Base-by-base conservation (phyloP, 2,113 vertebrate genomes). In the Beaufortia kweichowensis region DNA sequence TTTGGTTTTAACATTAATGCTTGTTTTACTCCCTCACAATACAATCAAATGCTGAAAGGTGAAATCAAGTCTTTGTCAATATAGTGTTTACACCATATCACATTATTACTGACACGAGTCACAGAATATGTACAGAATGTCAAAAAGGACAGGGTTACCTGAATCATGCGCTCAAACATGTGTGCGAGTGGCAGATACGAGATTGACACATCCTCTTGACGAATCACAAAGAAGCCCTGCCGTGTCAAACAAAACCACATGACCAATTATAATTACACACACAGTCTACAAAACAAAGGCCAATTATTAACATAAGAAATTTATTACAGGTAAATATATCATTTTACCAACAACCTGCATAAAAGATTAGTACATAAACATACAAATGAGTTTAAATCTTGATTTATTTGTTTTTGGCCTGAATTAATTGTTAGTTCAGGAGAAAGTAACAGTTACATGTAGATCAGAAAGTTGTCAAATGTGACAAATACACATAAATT, bases 81-180 rank as follows among this genome's bases (percentile, higher is more conserved):
- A 9, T 9, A 35, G 6, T 35, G 12, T 17, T 4, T 15, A 53
- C 21, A 0, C 6, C 48, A 0, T 53, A 6, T 53, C 7, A 53
- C 19, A 6, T n/a, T 53, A 8, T 8, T 53, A 8, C n/a, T 53
- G 6, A 53, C 1, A 53, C 2, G 19, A 19, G 46, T 19, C 46
- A 24, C 56, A 26, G 24, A 24, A 26, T 4, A 59, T 3, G 24
- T 24, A 26, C 4, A 28, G 17, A 61, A 14, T 12, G 9, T 70
- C 9, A 39, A 53, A 8, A 24, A 59, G 17, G 43, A 8, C 4
- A 4, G 6, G 21, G 15, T 55, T 79, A 93, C 92, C 91, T 92
- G 91, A 79, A 92, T 92, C 92, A 93, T 91, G 80, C 91, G 87
- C 83, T 93, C 92, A 73, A 93, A 93, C 92, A 93, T 93, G 84